Evolutionary conservation across 1,140 invertebrate genomes (phyloP).

Genomic region (Vanessa tameamea): DNA sequence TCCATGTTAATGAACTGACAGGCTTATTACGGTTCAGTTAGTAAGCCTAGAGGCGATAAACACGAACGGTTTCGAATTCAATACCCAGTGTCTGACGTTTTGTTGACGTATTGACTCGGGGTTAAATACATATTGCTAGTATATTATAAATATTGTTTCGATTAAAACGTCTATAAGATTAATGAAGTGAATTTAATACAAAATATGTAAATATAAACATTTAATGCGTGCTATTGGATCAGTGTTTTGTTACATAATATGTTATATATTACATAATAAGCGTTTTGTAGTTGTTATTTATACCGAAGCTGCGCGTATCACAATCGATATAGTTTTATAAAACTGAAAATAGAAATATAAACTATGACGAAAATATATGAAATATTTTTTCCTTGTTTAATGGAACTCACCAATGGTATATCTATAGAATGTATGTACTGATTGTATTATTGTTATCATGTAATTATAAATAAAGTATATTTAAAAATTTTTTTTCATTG

Average conservation of each 20-base stretch:
- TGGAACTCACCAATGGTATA: too few relatives aligned
- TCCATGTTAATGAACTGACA: constrained; percentile 43
- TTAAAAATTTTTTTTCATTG: not conserved
- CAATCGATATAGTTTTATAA: too few relatives aligned
- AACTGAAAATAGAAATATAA: too few relatives aligned
- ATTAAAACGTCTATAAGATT: constrained; percentile 12
- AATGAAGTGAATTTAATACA: not conserved
- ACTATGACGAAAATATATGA: too few relatives aligned
- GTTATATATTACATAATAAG: too few relatives aligned
- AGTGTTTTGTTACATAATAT: too few relatives aligned
- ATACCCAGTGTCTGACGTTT: constrained; percentile 39
- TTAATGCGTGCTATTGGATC: not conserved
- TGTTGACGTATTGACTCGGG: constrained; percentile 38
- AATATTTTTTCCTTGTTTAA: too few relatives aligned
- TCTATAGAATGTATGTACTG: too few relatives aligned
- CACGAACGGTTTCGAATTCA: constrained; percentile 42
- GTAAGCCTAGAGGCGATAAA: constrained; percentile 42
- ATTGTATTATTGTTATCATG: too few relatives aligned
- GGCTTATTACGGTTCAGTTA: constrained; percentile 42
- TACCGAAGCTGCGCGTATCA: too few relatives aligned
- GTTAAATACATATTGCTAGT: constrained; percentile 27
- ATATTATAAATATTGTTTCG: constrained; percentile 11
- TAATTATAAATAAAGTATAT: too few relatives aligned
- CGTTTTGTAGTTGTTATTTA: too few relatives aligned
- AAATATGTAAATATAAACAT: not conserved